Percentiles rank a stretch among this genome's conserved stretches.
These are phyloP conservation scores for Plagiodera versicolora DNA, from an alignment of 2,888 invertebrate species.

Conservation along the genomic window DNA sequence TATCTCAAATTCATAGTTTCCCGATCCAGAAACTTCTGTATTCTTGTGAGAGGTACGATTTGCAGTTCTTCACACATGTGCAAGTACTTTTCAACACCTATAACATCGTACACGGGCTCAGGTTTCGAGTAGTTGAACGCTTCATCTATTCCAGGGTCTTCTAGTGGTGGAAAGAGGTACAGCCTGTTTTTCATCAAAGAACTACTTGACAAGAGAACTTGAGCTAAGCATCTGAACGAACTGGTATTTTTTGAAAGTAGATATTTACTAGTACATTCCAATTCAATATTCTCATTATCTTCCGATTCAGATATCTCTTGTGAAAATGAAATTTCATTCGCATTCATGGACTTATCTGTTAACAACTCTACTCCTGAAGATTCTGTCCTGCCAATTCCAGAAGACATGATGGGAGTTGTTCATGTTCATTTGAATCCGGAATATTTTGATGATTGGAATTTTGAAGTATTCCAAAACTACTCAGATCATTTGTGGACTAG, in stretches of 20 bases:
- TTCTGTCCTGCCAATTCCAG: background rate
- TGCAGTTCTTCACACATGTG: conserved; percentile 48
- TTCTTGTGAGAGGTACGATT: conserved; percentile 49
- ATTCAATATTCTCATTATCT: background rate
- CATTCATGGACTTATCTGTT: background rate
- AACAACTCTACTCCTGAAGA: background rate
- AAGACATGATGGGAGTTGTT: background rate
- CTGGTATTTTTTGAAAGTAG: conserved; percentile 45
- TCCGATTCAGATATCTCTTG: background rate
- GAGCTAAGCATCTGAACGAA: conserved; percentile 51
- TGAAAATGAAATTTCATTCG: background rate
- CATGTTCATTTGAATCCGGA: background rate
- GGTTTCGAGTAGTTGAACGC: conserved; percentile 46
- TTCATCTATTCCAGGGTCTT: conserved; percentile 52
- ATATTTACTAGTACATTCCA: conserved; percentile 34
- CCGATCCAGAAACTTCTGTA: conserved; percentile 43
- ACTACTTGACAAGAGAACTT: conserved; percentile 54
- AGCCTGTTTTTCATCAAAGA: conserved; percentile 56
- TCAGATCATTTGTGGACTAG: too few species aligned
- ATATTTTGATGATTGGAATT: too few species aligned
- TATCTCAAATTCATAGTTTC: conserved; percentile 49
- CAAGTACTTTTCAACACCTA: conserved; percentile 49
- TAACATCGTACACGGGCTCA: conserved; percentile 39
- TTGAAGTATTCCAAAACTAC: too few species aligned
- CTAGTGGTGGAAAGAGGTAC: conserved; percentile 53